Conservation (phyloP, 1,140 invertebrate species). For the Trypoxylus dichotomus region DNA sequence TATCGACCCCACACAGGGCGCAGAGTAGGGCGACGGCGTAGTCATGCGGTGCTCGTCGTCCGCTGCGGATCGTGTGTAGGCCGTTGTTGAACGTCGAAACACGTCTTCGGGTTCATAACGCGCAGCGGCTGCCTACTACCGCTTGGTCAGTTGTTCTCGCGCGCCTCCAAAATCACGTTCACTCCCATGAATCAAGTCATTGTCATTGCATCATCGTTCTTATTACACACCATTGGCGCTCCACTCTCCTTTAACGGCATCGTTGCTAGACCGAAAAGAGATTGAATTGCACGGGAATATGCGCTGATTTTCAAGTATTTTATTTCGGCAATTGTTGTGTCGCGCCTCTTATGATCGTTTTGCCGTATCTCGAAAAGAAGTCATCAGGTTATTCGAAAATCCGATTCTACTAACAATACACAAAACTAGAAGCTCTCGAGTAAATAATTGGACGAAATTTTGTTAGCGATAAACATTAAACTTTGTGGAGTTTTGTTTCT, state of each 20-base stretch:
- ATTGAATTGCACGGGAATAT: background rate
- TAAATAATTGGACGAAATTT: background rate
- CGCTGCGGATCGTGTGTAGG: constrained; percentile 21
- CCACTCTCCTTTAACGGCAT: background rate
- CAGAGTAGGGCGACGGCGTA: constrained; percentile 21
- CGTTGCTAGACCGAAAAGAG: background rate
- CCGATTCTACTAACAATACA: background rate
- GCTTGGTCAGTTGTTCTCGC: background rate
- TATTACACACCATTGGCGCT: background rate
- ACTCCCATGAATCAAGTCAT: constrained; percentile 13
- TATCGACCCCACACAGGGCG: constrained; percentile 35
- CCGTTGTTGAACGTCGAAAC: background rate
- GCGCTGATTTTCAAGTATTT: background rate
- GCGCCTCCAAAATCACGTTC: constrained; percentile 12
- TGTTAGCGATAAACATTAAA: background rate
- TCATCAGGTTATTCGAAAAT: background rate
- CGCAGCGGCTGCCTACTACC: background rate
- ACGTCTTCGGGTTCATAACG: background rate
- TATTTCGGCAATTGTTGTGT: background rate
- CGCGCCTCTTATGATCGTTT: background rate
- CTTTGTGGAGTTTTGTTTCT: background rate
- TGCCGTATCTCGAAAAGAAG: background rate
- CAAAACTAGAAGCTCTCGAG: background rate
- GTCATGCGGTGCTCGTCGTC: constrained; percentile 23
- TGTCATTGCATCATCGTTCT: constrained; percentile 3